A percentile compares a stretch with the other conserved stretches of the same genome.
Conservation (phyloP, 2,888 invertebrate genomes). For the Sthenelais limicola region DNA sequence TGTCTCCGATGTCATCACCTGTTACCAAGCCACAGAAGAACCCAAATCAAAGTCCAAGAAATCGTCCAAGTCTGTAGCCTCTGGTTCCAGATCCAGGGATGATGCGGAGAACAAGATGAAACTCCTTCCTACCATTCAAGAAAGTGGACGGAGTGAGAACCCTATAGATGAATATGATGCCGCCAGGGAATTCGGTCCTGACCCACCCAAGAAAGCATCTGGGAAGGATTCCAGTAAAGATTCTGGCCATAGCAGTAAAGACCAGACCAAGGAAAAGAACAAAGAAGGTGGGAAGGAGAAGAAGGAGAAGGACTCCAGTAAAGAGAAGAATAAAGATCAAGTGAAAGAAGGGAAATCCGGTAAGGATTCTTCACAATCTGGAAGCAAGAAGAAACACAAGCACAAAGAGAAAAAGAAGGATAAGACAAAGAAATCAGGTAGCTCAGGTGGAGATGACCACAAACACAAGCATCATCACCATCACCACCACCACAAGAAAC, state of each 20-base stretch:
- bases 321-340: background rate
- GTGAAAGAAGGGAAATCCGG: background rate
- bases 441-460: constrained; percentile 48
- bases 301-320: background rate
- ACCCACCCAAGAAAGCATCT: too few relatives aligned
- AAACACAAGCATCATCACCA: constrained; percentile 43
- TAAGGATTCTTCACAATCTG: background rate
- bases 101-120: background rate
- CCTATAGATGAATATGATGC: constrained; percentile 24
- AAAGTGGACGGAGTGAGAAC: background rate
- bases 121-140: background rate
- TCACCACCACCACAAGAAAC: constrained; percentile 38
- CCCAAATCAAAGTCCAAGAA: background rate
- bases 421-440: constrained; percentile 38
- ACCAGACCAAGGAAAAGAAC: background rate
- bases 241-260: background rate
- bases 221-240: too few relatives aligned
- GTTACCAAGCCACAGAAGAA: background rate
- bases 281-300: background rate
- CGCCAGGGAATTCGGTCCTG: constrained; percentile 20
- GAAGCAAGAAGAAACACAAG: constrained; percentile 44
- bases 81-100: background rate
- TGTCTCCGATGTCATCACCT: constrained; percentile 1
- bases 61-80: background rate
- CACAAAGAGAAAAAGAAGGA: constrained; percentile 40